Evolutionary conservation across 2,888 invertebrate genomes (phyloP).

Genomic region (Stenurella melanura): DNA sequence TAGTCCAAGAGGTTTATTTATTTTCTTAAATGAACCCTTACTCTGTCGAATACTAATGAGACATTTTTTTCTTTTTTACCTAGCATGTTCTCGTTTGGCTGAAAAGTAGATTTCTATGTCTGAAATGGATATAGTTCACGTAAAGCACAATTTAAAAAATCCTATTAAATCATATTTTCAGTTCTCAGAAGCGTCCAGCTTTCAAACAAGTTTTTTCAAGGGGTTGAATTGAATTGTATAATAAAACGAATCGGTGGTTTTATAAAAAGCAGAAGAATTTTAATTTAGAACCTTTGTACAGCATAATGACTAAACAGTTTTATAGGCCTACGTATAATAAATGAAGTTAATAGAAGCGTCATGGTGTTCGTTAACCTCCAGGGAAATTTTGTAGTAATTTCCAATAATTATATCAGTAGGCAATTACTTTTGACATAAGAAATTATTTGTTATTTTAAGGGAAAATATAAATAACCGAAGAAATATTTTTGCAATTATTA

Average conservation of each 20-base stretch:
- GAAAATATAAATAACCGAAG: not conserved
- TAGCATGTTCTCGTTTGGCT: not conserved
- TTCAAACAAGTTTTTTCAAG: slow-evolving; percentile 12
- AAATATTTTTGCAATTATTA: not conserved
- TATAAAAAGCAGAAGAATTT: slow-evolving; percentile 45
- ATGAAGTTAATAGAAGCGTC: slow-evolving; percentile 19
- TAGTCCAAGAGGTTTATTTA: too few relatives aligned
- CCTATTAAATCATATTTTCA: not conserved
- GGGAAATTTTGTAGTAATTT: slow-evolving; percentile 30
- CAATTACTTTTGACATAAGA: not conserved
- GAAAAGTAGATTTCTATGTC: not conserved
- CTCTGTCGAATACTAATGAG: too few relatives aligned
- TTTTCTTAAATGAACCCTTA: too few relatives aligned
- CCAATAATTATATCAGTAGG: not conserved
- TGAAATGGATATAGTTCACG: not conserved
- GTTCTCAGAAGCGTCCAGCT: not conserved
- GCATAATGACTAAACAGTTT: slow-evolving; percentile 44
- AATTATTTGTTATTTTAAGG: not conserved
- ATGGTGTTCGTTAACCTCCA: slow-evolving; percentile 37
- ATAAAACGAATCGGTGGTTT: slow-evolving; percentile 33
- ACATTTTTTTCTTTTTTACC: too few relatives aligned
- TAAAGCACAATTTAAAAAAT: too few relatives aligned
- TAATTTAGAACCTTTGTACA: slow-evolving; percentile 43
- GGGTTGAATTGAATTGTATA: slow-evolving; percentile 36
- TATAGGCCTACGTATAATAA: slow-evolving; percentile 22